Conservation (phyloP, 1,140 invertebrate species). For the Brachionus rotundiformis region DNA sequence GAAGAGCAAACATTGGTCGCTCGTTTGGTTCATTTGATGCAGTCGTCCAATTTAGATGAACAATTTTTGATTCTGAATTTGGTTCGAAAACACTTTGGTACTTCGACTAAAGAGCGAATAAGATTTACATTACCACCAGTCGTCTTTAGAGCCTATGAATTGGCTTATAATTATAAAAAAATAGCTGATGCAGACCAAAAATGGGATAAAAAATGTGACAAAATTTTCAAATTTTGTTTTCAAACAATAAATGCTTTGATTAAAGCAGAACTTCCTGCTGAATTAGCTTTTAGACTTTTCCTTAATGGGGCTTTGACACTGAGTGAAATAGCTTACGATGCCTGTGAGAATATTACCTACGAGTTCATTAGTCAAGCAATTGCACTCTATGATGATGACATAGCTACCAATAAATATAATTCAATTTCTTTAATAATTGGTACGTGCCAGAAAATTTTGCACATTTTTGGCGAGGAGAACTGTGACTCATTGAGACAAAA, state of each 20-base stretch:
- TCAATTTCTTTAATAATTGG: slow-evolving; percentile 92
- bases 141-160: slow-evolving; percentile 88
- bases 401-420: slow-evolving; percentile 91
- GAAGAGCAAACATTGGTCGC: slow-evolving; percentile 92
- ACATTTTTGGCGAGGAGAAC: slow-evolving; percentile 84
- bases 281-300: slow-evolving; percentile 87
- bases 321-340: slow-evolving; percentile 85
- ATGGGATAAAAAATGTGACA: slow-evolving; percentile 97
- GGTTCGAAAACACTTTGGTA: slow-evolving; percentile 84
- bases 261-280: slow-evolving; percentile 80
- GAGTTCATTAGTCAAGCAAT: slow-evolving; percentile 98
- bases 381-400: slow-evolving; percentile 96
- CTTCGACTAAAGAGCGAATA: slow-evolving; percentile 82
- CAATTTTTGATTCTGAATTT: slow-evolving; percentile 73
- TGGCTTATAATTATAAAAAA: slow-evolving; percentile 76
- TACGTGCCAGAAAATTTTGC: slow-evolving; percentile 78
- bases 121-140: slow-evolving; percentile 90
- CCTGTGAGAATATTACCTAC: slow-evolving; percentile 93
- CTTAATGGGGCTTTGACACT: slow-evolving; percentile 87
- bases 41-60: slow-evolving; percentile 75
- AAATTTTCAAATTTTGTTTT: slow-evolving; percentile 97
- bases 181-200: slow-evolving; percentile 78
- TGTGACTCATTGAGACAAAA: slow-evolving; percentile 92
- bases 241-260: slow-evolving; percentile 87
- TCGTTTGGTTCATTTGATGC: slow-evolving; percentile 84